Percentiles rank a stretch among this genome's conserved stretches.
These are phyloP conservation scores for Steatornis caripensis DNA, from an alignment of 2,113 vertebrate species.

Conservation along the genomic window DNA sequence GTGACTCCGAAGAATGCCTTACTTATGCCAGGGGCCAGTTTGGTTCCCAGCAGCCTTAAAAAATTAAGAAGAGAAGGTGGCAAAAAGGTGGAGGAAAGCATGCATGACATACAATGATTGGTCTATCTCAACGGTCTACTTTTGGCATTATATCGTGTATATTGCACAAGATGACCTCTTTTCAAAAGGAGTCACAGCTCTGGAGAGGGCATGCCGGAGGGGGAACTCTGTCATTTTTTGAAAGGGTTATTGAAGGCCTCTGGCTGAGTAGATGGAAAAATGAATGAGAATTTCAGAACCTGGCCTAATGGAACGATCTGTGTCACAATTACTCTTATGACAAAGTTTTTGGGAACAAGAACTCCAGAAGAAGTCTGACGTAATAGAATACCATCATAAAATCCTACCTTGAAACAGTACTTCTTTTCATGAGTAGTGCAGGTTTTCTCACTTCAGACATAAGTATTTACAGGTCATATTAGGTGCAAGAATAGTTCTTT, in stretches of 20 bases:
- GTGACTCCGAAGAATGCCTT: not conserved
- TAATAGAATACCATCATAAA: not conserved
- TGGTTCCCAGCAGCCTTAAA: not conserved
- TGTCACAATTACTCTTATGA: not conserved
- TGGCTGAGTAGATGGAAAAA: not conserved
- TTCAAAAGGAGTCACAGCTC: not conserved
- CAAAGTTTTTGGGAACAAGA: not conserved
- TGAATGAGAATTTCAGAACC: not conserved
- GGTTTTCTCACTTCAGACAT: not conserved
- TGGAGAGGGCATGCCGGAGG: not conserved
- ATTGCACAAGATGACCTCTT: constrained; percentile 12
- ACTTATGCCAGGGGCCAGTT: not conserved
- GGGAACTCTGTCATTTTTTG: not conserved
- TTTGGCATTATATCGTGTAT: not conserved
- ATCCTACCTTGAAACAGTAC: not conserved
- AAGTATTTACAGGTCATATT: not conserved
- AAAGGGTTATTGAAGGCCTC: constrained; percentile 10
- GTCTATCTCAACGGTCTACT: not conserved
- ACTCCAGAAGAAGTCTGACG: not conserved
- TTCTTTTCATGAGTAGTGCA: not conserved
- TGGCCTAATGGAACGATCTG: not conserved
- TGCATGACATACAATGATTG: not conserved
- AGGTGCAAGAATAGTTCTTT: not conserved
- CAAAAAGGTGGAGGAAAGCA: constrained; percentile 6
- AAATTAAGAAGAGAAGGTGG: not conserved